Evolutionary conservation across 2,113 vertebrate genomes (phyloP).

Genomic region (Alces alces): DNA sequence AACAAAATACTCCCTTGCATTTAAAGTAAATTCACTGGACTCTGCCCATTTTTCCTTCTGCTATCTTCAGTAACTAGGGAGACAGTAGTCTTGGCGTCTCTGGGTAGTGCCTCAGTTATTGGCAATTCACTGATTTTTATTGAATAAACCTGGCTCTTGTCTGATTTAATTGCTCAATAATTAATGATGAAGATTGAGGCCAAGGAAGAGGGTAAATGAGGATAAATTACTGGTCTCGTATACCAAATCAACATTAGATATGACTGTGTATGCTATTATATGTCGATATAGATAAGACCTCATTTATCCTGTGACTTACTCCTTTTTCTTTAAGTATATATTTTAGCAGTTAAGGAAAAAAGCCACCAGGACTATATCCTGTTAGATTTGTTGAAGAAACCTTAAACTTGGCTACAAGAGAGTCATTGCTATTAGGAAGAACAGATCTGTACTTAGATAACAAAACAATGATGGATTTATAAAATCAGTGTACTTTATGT

Average conservation of each 20-base stretch:
- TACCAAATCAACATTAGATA: neutral
- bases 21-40: conserved; percentile 3
- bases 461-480: neutral
- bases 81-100: neutral
- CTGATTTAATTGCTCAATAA: neutral
- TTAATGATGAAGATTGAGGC: neutral
- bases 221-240: neutral
- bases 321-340: neutral
- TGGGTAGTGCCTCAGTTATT: neutral
- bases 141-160: neutral
- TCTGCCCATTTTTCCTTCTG: neutral
- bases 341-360: conserved; percentile 15
- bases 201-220: neutral
- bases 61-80: neutral
- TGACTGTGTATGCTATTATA: neutral
- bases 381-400: conserved; percentile 22
- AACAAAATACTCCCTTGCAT: conserved; percentile 2
- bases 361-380: neutral
- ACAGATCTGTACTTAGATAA: neutral
- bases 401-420: neutral
- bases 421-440: neutral
- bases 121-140: neutral
- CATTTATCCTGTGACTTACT: neutral
- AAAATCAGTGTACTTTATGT: conserved; percentile 7
- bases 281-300: neutral